Base-by-base conservation (phyloP, 2,888 invertebrate species). In the Sinopyrophorus schimmeli region DNA sequence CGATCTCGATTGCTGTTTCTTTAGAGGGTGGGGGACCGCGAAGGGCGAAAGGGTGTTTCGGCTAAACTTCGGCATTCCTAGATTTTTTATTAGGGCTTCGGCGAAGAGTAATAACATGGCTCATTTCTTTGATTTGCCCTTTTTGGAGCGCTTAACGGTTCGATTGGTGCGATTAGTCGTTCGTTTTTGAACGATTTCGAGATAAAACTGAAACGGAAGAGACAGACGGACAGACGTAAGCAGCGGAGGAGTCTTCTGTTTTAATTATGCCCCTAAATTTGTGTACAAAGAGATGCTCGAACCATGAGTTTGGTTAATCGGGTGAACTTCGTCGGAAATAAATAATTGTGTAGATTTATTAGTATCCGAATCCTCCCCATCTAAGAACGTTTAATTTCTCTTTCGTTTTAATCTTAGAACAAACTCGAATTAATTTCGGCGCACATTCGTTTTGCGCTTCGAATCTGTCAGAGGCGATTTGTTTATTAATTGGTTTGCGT, bases 281-380 rank as follows among this genome's bases (percentile, higher is more conserved):
- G 58, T n/a, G n/a, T 63, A 65, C 69, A 69, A 67, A 68, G 67
- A 63, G 67, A 62, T 57, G 57, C 55, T 57, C 53, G 58, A 55
- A 41, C 51, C 53, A 55, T 61, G 57, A 57, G 57, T 55, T 53
- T 52, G 65, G 53, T 62, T 67, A 70, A 70, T 69, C 67, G 69
- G 60, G 66, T 66, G 69, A 31, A 68, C 60, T 60, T 57, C 50
- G 49, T 53, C 56, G 68, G 68, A 69, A 70, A 68, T 69, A 69
- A 69, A 69, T 69, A 68, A 69, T 69, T 67, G 69, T 66, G 64
- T 60, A 62, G 64, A 67, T 67, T 67, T 66, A 64, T 69, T 64
- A 49, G 48, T 47, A 47, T 47, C 26, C 43, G 52, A 31, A 28
- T 39, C 32, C 30, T 46, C 35, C 26, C 14, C 44, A 38, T 18